Evolutionary conservation across 2,113 vertebrate species (phyloP).

Genomic region (Sylvietta virens): DNA sequence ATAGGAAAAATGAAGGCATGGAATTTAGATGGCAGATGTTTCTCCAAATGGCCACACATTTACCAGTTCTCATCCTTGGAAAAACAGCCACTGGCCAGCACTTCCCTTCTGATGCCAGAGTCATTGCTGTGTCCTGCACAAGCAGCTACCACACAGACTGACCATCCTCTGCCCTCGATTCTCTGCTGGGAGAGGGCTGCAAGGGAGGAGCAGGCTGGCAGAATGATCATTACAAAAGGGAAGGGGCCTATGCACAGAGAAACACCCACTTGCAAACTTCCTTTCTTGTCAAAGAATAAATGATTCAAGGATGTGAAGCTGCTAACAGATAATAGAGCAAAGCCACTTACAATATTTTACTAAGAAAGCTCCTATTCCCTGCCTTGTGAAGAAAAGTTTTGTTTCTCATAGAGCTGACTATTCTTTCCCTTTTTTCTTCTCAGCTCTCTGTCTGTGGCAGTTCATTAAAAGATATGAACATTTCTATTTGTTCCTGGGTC

Average conservation of each 20-base stretch:
- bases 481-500: constrained; percentile 1
- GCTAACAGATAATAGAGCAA: neutral
- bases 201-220: neutral
- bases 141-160: neutral
- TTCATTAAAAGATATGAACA: neutral
- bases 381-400: neutral
- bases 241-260: neutral
- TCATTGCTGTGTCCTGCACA: neutral
- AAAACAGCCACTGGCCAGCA: neutral
- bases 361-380: neutral
- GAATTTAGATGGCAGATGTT: neutral
- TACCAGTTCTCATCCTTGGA: neutral
- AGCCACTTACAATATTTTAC: neutral
- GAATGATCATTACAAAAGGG: neutral
- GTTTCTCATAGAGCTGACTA: neutral
- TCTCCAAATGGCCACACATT: neutral
- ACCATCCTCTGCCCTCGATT: accelerated
- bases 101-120: neutral
- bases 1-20: neutral
- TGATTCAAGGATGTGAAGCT: neutral
- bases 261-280: neutral
- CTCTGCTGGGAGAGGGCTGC: neutral
- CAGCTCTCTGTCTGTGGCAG: accelerated
- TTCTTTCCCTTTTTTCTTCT: neutral
- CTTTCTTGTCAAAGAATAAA: neutral